Conservation (phyloP, 2,113 vertebrate species). For the Tauraco erythrolophus region DNA sequence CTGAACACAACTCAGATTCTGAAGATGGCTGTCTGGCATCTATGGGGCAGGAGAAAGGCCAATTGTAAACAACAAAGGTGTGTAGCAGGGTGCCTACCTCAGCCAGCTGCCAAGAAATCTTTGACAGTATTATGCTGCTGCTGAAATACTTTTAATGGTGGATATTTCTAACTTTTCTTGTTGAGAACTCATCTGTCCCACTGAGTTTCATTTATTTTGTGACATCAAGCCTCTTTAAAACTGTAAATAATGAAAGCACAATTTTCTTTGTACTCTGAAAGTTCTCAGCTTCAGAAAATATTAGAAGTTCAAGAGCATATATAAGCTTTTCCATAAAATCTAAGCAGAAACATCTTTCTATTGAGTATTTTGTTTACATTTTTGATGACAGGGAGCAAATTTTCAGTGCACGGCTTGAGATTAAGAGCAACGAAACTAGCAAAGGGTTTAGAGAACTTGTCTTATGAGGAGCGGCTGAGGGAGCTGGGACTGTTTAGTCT, state of each 20-base stretch:
- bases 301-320: not conserved
- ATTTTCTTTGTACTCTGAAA: slow-evolving; percentile 12
- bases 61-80: not conserved
- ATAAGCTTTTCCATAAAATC: not conserved
- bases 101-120: not conserved
- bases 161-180: slow-evolving; percentile 16
- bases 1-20: not conserved
- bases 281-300: not conserved
- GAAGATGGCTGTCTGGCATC: not conserved
- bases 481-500: too few species aligned
- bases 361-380: not conserved
- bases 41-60: not conserved
- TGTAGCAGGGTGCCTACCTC: not conserved
- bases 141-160: slow-evolving; percentile 12
- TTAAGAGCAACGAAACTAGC: too few species aligned
- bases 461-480: too few species aligned
- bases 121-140: not conserved
- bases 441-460: too few species aligned
- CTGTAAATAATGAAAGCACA: slow-evolving; percentile 28
- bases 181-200: not conserved
- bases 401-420: not conserved
- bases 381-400: not conserved
- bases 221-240: not conserved
- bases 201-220: slow-evolving; percentile 35
- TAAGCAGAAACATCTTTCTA: not conserved